These are phyloP conservation scores for Syngnathus scovelli DNA, from an alignment of 2,113 vertebrate species.

Conservation along the genomic window DNA sequence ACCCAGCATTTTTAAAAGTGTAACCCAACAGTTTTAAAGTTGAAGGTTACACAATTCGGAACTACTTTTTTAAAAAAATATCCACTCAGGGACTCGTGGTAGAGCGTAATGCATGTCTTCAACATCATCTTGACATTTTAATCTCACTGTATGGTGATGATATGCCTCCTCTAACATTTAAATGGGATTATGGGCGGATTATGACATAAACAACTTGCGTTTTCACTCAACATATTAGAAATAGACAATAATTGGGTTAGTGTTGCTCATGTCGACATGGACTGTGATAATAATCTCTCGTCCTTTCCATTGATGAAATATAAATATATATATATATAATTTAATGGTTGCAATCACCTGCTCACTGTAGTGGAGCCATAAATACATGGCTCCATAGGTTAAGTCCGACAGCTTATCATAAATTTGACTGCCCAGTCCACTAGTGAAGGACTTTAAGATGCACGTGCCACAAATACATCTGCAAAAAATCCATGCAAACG, in stretches of 20 bases:
- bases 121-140: neutral
- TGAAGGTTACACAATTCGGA: no score
- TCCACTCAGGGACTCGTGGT: no score
- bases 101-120: no score
- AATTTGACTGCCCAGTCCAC: neutral
- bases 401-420: neutral
- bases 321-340: no score
- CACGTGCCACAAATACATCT: neutral
- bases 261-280: neutral
- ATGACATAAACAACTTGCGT: neutral
- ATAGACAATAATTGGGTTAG: neutral
- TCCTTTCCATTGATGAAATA: neutral
- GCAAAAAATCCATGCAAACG: neutral
- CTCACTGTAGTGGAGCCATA: neutral
- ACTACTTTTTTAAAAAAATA: no score
- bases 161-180: neutral
- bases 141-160: neutral
- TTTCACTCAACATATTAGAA: conserved; percentile 1
- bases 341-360: neutral
- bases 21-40: no score
- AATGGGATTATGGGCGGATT: neutral
- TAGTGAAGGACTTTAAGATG: neutral
- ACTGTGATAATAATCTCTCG: neutral
- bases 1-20: no score
- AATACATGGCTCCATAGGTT: neutral